Evolutionary conservation across 2,797 vertebrate species (phyloP).

Genomic region (Gymnocypris eckloni): DNA sequence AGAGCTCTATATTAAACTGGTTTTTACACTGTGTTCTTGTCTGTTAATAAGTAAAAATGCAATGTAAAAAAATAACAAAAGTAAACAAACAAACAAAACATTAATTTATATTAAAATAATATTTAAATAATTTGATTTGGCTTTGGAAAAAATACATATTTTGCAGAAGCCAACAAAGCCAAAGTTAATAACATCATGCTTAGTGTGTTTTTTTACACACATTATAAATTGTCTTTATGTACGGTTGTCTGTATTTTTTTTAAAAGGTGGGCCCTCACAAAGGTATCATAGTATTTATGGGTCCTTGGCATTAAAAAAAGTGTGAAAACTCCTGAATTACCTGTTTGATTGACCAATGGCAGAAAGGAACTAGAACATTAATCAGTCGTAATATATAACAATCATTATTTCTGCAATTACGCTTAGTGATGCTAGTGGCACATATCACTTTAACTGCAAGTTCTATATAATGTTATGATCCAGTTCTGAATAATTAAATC

Average conservation of each 20-base stretch:
- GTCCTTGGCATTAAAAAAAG: not conserved
- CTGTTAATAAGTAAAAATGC: not conserved
- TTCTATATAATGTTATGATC: conserved; percentile 9
- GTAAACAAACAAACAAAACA: not conserved
- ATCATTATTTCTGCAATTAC: not conserved
- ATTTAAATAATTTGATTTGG: not conserved
- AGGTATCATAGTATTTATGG: not conserved
- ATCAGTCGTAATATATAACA: not conserved
- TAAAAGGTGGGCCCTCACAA: not conserved
- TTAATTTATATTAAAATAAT: not conserved
- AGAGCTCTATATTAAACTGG: too few species aligned
- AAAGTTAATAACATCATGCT: not conserved
- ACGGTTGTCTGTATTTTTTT: not conserved
- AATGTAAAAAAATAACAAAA: not conserved
- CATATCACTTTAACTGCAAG: not conserved
- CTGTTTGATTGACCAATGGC: not conserved
- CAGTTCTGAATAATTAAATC: conserved; percentile 5
- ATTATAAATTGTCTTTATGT: not conserved
- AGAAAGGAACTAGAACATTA: not conserved
- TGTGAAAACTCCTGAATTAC: not conserved
- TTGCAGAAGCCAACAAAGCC: not conserved
- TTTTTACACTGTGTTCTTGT: not conserved
- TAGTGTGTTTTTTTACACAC: not conserved
- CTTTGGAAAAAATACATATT: not conserved
- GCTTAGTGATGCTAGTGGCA: not conserved